Percentiles rank a stretch among this genome's conserved stretches.
Conservation (phyloP, 1,140 invertebrate genomes). For the Saccostrea echinata region DNA sequence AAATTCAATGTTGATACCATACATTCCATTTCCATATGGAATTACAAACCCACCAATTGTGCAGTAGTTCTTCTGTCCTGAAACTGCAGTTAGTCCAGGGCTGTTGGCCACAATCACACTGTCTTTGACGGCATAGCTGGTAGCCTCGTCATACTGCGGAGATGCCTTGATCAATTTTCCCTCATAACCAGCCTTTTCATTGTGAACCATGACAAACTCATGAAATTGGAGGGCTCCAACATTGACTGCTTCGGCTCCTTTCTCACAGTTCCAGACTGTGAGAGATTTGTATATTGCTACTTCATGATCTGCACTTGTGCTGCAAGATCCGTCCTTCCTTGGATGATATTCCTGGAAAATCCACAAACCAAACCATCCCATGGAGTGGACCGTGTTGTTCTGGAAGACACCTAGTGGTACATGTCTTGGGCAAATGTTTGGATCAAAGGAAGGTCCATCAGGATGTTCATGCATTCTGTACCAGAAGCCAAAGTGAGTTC, state of each 20-base stretch:
- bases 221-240: slow-evolving; percentile 71
- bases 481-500: slow-evolving; percentile 78
- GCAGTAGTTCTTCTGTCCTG: slow-evolving; percentile 32
- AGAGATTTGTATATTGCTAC: slow-evolving; percentile 59
- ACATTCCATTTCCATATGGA: slow-evolving; percentile 53
- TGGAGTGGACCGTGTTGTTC: slow-evolving; percentile 76
- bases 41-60: slow-evolving; percentile 65
- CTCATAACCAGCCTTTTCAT: slow-evolving; percentile 71
- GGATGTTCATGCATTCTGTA: slow-evolving; percentile 76
- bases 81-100: slow-evolving; percentile 20
- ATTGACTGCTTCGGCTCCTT: slow-evolving; percentile 74
- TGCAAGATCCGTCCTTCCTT: slow-evolving; percentile 58
- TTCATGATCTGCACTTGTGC: not conserved
- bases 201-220: slow-evolving; percentile 70
- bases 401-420: slow-evolving; percentile 68
- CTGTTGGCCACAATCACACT: slow-evolving; percentile 58
- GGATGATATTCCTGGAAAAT: slow-evolving; percentile 74
- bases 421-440: slow-evolving; percentile 68
- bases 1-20: slow-evolving; percentile 51
- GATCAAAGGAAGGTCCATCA: slow-evolving; percentile 73
- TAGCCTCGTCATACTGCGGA: slow-evolving; percentile 44
- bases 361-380: slow-evolving; percentile 78
- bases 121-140: slow-evolving; percentile 58
- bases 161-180: slow-evolving; percentile 57
- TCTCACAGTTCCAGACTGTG: slow-evolving; percentile 73